A percentile compares a stretch with the other conserved stretches of the same genome.
phyloP scores from a whole-genome alignment of 2,888 invertebrate species.

The Calliscelio sp. region DNA sequence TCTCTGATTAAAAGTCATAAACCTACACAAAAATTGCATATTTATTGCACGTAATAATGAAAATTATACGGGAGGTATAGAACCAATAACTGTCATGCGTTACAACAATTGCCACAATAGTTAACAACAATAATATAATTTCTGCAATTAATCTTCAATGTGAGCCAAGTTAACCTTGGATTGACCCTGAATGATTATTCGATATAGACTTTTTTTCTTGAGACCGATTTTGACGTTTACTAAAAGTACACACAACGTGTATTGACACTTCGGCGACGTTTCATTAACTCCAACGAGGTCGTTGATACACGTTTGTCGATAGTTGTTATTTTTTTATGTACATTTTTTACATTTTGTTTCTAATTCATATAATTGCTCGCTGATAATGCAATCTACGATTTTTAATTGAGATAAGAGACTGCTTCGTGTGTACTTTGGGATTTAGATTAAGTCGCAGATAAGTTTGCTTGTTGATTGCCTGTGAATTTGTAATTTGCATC shows the following conservation, averaged over 20 bases:
- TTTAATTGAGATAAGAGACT: constrained; percentile 24
- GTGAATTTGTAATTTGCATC: constrained; percentile 5
- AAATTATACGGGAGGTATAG: too few species aligned
- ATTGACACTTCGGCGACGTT: constrained; percentile 59
- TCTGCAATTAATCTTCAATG: constrained; percentile 64
- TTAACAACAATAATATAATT: constrained; percentile 65
- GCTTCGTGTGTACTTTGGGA: constrained; percentile 22
- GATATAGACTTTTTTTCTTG: constrained; percentile 52
- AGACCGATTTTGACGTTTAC: constrained; percentile 60
- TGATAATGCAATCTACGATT: constrained; percentile 53
- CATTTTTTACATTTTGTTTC: constrained; percentile 26
- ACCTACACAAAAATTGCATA: too few species aligned
- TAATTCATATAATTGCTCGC: constrained; percentile 27
- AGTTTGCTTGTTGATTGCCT: not conserved
- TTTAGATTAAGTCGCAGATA: constrained; percentile 11
- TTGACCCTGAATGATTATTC: constrained; percentile 57
- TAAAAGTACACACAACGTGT: constrained; percentile 48
- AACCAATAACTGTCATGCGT: constrained; percentile 10
- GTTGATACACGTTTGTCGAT: constrained; percentile 38
- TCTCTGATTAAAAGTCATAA: too few species aligned
- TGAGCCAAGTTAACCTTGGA: constrained; percentile 59
- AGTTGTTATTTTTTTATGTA: constrained; percentile 22
- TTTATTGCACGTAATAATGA: too few species aligned
- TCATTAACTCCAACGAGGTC: constrained; percentile 58
- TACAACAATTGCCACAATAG: constrained; percentile 43